Conservation (phyloP, 1,140 invertebrate species). For the Camponotus floridanus region DNA sequence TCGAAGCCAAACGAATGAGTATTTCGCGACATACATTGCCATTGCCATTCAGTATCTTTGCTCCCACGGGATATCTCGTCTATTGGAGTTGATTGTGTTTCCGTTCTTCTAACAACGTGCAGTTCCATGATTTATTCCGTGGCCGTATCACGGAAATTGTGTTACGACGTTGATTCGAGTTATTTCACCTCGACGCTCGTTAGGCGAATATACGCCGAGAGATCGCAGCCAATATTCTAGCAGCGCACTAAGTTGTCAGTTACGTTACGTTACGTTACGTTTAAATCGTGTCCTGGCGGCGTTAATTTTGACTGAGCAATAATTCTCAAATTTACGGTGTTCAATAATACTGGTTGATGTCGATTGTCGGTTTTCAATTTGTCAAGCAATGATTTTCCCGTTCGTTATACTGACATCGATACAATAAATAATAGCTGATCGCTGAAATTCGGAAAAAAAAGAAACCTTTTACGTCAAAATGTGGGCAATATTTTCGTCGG, state of each 20-base stretch:
- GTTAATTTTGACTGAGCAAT: constrained; percentile 60
- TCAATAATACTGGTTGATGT: constrained; percentile 42
- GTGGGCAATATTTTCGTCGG: not conserved
- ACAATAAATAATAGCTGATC: constrained; percentile 32
- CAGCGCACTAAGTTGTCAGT: constrained; percentile 41
- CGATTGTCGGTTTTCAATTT: constrained; percentile 37
- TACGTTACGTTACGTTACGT: constrained; percentile 34
- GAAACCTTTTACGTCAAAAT: not conserved
- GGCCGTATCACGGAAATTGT: constrained; percentile 44
- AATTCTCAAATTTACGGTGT: constrained; percentile 59
- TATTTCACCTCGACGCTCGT: constrained; percentile 51
- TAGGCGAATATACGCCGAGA: constrained; percentile 40
- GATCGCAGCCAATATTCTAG: constrained; percentile 41
- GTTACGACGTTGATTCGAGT: constrained; percentile 54
- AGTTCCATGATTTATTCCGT: constrained; percentile 51
- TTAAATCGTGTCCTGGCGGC: not conserved
- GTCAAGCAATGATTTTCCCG: constrained; percentile 3
- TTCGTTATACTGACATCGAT: not conserved
- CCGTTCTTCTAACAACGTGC: constrained; percentile 47
- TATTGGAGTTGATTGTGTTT: constrained; percentile 55
- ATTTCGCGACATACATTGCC: constrained; percentile 15
- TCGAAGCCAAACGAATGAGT: not conserved
- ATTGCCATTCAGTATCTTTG: not conserved
- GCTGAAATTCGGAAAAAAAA: not conserved
- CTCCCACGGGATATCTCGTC: constrained; percentile 21